These are phyloP conservation scores for Polydrusus tereticollis DNA, from an alignment of 2,888 invertebrate species.

Conservation along the genomic window DNA sequence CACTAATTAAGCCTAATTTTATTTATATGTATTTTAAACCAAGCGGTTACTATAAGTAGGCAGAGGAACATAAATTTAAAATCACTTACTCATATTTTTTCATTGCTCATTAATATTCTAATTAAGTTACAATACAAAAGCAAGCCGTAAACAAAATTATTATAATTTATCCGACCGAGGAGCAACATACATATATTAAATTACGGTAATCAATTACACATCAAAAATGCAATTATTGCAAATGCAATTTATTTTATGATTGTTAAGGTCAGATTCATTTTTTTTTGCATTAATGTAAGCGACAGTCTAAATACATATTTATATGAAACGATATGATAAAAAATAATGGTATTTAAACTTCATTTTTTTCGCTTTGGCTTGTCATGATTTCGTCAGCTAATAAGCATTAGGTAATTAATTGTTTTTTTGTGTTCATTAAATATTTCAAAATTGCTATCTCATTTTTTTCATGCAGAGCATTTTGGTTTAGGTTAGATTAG, in stretches of 20 bases:
- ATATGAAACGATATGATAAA: not conserved
- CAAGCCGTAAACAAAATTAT: conserved; percentile 57
- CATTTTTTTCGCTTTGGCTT: too few species aligned
- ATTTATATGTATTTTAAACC: too few species aligned
- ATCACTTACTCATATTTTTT: not conserved
- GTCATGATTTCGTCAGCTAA: too few species aligned
- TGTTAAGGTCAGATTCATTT: conserved; percentile 18
- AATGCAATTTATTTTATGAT: conserved; percentile 19
- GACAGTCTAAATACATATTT: conserved; percentile 12
- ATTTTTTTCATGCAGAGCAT: too few species aligned
- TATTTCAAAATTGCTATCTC: too few species aligned
- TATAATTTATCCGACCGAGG: conserved; percentile 47
- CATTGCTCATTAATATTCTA: conserved; percentile 3
- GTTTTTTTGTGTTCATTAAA: too few species aligned
- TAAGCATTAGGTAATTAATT: too few species aligned
- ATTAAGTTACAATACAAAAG: conserved; percentile 50
- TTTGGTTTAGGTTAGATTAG: too few species aligned
- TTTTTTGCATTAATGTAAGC: conserved; percentile 17
- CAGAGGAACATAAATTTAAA: not conserved
- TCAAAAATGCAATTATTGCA: conserved; percentile 18
- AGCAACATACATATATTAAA: conserved; percentile 29
- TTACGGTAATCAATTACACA: conserved; percentile 21
- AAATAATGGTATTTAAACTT: too few species aligned
- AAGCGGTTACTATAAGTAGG: too few species aligned
- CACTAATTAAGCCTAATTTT: too few species aligned